Evolutionary conservation across 1,140 invertebrate species (phyloP).

Genomic region (Drosophila dunni): DNA sequence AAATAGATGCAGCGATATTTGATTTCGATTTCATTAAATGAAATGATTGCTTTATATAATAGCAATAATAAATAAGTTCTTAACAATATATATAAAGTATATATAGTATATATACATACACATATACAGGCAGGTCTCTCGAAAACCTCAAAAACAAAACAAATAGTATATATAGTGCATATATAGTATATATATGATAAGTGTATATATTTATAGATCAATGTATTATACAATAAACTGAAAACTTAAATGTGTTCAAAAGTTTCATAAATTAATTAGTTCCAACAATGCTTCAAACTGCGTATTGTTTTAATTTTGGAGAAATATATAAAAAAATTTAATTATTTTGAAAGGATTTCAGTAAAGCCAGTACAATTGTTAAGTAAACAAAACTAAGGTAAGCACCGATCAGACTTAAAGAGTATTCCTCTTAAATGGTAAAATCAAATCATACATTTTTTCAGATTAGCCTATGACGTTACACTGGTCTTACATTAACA

Average conservation of each 20-base stretch:
- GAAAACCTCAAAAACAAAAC: conserved; percentile 32
- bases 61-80: conserved; percentile 60
- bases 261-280: conserved; percentile 6
- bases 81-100: conserved; percentile 15
- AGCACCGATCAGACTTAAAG: no score
- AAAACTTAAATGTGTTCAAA: conserved; percentile 37
- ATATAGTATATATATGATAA: conserved; percentile 21
- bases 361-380: no score
- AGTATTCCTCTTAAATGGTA: no score
- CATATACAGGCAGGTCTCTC: conserved; percentile 25
- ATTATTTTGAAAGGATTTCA: not conserved
- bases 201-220: conserved; percentile 57
- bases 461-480: no score
- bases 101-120: no score
- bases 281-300: not conserved
- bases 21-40: conserved; percentile 71
- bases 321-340: not conserved
- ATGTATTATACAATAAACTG: conserved; percentile 58
- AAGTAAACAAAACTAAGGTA: no score
- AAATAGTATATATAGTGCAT: conserved; percentile 13
- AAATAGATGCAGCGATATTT: conserved; percentile 45
- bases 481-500: no score
- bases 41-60: conserved; percentile 57
- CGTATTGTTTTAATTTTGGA: not conserved
- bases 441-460: no score